Conservation (phyloP, 2,888 invertebrate genomes). For the Himalopsyche japonica region DNA sequence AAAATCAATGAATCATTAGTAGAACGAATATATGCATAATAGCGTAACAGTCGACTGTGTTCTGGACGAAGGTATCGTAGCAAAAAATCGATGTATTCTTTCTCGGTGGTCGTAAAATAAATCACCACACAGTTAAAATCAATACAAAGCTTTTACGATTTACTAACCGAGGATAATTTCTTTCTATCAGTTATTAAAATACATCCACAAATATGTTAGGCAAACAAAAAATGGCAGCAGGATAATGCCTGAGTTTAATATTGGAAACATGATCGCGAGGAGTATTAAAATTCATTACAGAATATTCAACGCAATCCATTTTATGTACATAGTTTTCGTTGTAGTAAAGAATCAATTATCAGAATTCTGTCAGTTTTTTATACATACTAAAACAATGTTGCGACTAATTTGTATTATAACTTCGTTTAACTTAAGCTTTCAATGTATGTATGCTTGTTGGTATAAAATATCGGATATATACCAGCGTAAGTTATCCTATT, state of each 20-base stretch:
- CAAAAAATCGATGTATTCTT: background rate
- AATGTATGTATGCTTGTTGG: too few species aligned
- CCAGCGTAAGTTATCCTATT: too few species aligned
- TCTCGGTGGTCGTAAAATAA: background rate
- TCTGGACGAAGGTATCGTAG: background rate
- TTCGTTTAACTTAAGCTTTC: too few species aligned
- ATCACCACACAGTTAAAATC: background rate
- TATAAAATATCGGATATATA: too few species aligned
- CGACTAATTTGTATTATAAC: background rate
- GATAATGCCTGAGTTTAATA: background rate
- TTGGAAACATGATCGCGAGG: background rate
- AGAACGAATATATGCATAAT: background rate
- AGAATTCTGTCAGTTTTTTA: background rate
- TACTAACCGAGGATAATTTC: background rate
- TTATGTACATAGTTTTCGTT: background rate
- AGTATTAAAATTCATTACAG: background rate
- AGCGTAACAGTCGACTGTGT: background rate
- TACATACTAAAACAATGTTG: background rate
- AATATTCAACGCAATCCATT: background rate
- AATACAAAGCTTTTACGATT: background rate
- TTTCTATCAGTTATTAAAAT: conserved; percentile 3
- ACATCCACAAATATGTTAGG: background rate
- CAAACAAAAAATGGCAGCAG: background rate
- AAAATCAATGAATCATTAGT: background rate
- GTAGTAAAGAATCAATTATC: background rate